These are phyloP conservation scores for Ibycter americanus DNA, from an alignment of 2,797 vertebrate genomes.

Conservation along the genomic window DNA sequence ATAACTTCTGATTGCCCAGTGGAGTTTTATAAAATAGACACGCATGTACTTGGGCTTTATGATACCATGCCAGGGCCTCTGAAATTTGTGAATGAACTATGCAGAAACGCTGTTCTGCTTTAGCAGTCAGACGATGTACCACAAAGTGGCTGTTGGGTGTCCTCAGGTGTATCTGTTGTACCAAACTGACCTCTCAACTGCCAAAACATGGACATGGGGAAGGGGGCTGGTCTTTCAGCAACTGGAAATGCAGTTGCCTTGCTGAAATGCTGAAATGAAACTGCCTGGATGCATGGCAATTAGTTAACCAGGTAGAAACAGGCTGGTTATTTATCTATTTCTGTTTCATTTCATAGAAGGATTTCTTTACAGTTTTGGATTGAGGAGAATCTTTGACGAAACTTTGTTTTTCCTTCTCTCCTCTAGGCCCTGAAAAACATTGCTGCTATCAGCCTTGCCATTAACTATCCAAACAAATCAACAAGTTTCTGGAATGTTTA, in stretches of 20 bases:
- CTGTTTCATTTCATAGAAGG: not conserved
- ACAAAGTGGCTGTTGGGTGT: not conserved
- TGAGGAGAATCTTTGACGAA: not conserved
- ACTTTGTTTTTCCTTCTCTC: not conserved
- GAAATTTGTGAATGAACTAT: not conserved
- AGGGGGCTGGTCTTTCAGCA: not conserved
- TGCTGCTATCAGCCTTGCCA: slow-evolving; percentile 96
- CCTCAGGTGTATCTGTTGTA: not conserved
- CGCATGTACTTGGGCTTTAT: not conserved
- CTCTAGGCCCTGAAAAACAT: slow-evolving; percentile 95
- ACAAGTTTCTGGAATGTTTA: slow-evolving; percentile 89
- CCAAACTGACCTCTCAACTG: not conserved
- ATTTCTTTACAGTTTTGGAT: not conserved
- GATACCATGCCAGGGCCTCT: not conserved
- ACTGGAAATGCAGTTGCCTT: not conserved
- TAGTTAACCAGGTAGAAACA: not conserved
- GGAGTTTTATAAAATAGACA: not conserved
- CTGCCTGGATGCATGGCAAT: not conserved
- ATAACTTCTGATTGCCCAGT: not conserved
- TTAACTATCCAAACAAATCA: slow-evolving; percentile 97
- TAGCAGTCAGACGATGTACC: not conserved
- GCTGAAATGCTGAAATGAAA: no score
- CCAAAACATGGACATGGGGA: not conserved
- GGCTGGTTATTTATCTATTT: not conserved
- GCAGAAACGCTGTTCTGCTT: not conserved